Conservation (phyloP, 2,113 vertebrate species). For the Pampusana beccarii region DNA sequence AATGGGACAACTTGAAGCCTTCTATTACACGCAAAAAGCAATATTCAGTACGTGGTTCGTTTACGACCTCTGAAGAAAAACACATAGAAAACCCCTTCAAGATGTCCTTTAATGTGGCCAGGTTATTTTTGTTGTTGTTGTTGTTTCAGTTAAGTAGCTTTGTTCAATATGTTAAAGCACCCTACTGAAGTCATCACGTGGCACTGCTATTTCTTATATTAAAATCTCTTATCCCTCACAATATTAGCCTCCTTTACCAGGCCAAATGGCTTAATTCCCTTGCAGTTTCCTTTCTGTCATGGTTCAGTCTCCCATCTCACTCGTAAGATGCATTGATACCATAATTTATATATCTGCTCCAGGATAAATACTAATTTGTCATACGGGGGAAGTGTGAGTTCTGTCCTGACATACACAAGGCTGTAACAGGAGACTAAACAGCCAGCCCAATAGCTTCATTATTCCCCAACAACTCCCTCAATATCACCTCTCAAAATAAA, state of each 20-base stretch:
- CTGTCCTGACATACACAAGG: background rate
- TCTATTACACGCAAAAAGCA: background rate
- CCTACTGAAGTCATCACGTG: background rate
- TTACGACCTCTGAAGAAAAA: slow-evolving; percentile 2
- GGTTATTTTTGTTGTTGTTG: background rate
- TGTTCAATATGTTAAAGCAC: background rate
- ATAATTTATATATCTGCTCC: background rate
- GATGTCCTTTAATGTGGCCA: background rate
- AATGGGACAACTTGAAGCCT: background rate
- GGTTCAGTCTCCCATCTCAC: background rate
- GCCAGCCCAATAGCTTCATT: background rate
- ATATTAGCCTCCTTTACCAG: background rate
- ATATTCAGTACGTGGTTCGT: background rate
- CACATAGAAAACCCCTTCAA: background rate
- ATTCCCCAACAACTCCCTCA: background rate
- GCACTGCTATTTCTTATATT: background rate
- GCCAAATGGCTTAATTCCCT: slow-evolving; percentile 2
- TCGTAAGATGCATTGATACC: background rate
- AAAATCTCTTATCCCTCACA: background rate
- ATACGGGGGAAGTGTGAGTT: background rate
- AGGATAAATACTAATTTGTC: slow-evolving; percentile 31
- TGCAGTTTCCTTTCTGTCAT: background rate
- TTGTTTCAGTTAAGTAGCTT: background rate
- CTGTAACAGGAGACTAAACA: background rate
- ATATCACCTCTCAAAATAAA: slow-evolving; percentile 6